Evolutionary conservation across 2,113 vertebrate genomes (phyloP).

Genomic region (Albula goreensis): DNA sequence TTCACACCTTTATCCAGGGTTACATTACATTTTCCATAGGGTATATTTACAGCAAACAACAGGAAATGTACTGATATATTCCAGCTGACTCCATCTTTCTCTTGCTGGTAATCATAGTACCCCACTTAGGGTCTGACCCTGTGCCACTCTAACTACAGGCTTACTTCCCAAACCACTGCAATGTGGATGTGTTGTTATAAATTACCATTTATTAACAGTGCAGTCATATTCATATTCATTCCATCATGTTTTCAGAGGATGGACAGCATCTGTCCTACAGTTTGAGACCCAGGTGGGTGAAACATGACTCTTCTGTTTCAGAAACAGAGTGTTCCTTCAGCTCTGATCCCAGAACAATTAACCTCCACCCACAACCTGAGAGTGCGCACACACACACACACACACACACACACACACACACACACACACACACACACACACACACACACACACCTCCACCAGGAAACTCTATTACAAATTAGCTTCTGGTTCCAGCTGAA

Average conservation of each 20-base stretch:
- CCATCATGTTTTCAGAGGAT: too few relatives aligned
- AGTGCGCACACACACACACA: too few relatives aligned
- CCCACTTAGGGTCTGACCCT: neutral
- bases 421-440: neutral
- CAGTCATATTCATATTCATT: too few relatives aligned
- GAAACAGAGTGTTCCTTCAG: constrained; percentile 60
- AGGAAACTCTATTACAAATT: constrained; percentile 62
- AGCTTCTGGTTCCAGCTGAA: constrained; percentile 57
- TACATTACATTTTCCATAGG: too few relatives aligned
- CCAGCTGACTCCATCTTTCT: neutral
- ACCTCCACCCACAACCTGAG: constrained; percentile 30
- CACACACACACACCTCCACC: neutral
- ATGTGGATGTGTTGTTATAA: neutral
- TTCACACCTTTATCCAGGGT: too few relatives aligned
- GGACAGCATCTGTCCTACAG: neutral
- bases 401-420: neutral
- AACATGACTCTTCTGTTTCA: constrained; percentile 54
- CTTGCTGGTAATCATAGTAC: neutral
- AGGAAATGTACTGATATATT: too few relatives aligned
- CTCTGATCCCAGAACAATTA: constrained; percentile 65
- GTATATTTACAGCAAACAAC: too few relatives aligned
- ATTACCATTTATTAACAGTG: neutral
- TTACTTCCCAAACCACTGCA: neutral
- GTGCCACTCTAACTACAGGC: neutral
- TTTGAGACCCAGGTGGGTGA: constrained; percentile 44